Evolutionary conservation across 2,888 invertebrate species (phyloP), one percentile per base, ranked within the genome.

Genomic region (Graphium colonna): DNA sequence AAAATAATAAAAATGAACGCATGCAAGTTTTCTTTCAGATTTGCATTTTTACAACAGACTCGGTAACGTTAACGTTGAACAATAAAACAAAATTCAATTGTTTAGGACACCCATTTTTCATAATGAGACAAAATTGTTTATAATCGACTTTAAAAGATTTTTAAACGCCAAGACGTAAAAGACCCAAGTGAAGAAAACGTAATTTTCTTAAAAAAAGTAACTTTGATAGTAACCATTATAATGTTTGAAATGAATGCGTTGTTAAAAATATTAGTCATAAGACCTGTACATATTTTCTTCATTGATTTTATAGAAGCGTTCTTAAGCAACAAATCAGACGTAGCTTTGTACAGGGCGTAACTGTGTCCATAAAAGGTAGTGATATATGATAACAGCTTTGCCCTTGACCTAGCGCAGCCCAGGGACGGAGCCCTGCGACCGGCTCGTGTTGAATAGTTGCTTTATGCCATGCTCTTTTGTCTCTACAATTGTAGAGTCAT

Each of bases 301-400:
- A 18, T 21, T 10, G n/a, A 2, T n/a, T 41, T 18, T n/a, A 0
- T 17, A 8, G 16, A 45, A 36, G 45, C 15, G 9, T 46, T 46
- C 16, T 21, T 9, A 18, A 10, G n/a, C 16, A 15, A 36, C 38
- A 51, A 51, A 40, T 38, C 21, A 38, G 13, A 36, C 8, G n/a
- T 33, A 12, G 43, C 38, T 42, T 31, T 16, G 5, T 46, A 44
- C 41, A 43, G 46, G 43, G 50, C 52, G 47, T 51, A 16, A 47
- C 52, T 36, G 28, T 43, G 56, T 51, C 52, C 51, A 39, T 50
- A 42, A 51, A 51, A 47, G 47, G 43, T 38, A 38, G 28, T 56
- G 46, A 55, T 51, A 54, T 51, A 54, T 57, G 54, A 46, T 46
- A 54, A 54, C 51, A 42, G 45, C 31, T 13, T 26, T 28, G 52